Conservation (phyloP, 1,140 invertebrate genomes). For the Rhizoglyphus robini region DNA sequence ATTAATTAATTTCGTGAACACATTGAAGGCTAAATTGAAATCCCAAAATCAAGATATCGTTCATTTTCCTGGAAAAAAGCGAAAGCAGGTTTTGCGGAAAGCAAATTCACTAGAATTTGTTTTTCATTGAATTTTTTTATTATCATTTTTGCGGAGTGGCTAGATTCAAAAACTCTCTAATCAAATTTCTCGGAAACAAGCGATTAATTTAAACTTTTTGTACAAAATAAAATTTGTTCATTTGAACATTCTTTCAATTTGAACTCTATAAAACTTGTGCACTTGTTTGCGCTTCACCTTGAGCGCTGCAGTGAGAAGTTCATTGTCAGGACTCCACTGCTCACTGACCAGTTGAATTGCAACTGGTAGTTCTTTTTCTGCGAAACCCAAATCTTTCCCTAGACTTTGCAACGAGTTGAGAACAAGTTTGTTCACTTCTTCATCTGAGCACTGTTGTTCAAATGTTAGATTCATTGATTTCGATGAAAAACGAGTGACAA, state of each 20-base stretch:
- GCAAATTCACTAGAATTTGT: too few species aligned
- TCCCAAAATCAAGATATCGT: too few species aligned
- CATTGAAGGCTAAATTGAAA: too few species aligned
- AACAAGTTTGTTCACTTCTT: slow-evolving; percentile 35
- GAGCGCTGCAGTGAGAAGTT: slow-evolving; percentile 41
- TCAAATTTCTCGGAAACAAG: too few species aligned
- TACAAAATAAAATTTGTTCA: too few species aligned
- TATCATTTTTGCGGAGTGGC: too few species aligned
- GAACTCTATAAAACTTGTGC: slow-evolving; percentile 24
- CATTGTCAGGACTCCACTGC: slow-evolving; percentile 39
- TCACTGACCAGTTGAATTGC: slow-evolving; percentile 34
- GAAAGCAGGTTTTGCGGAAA: too few species aligned
- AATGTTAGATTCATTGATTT: slow-evolving; percentile 30
- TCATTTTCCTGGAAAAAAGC: too few species aligned
- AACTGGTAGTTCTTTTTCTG: slow-evolving; percentile 35
- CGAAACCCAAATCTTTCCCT: neutral
- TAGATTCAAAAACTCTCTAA: too few species aligned
- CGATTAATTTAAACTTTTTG: too few species aligned
- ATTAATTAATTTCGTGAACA: too few species aligned
- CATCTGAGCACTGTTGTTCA: slow-evolving; percentile 54
- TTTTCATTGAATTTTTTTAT: too few species aligned
- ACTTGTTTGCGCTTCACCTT: slow-evolving; percentile 31
- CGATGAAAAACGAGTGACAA: slow-evolving; percentile 47
- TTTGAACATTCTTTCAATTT: slow-evolving; percentile 25
- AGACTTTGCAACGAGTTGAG: neutral